Evolutionary conservation across 2,113 vertebrate genomes (phyloP).

Genomic region (Ammodytes marinus): DNA sequence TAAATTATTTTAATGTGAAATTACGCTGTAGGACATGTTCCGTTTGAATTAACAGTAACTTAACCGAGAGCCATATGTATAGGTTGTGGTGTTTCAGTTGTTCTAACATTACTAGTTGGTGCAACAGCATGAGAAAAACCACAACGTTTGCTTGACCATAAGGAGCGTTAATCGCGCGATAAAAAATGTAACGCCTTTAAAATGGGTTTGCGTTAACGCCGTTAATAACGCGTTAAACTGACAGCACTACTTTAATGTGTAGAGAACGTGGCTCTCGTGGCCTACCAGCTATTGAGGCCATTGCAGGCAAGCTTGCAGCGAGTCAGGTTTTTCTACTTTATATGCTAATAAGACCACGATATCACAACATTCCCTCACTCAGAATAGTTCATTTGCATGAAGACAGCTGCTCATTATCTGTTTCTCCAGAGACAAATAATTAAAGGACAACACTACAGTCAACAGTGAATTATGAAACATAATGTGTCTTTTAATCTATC

Average conservation of each 20-base stretch:
- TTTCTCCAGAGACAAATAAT: conserved; percentile 42
- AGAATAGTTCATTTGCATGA: conserved; percentile 46
- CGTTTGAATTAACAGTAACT: too few species aligned
- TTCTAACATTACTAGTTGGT: too few species aligned
- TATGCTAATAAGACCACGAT: conserved; percentile 43
- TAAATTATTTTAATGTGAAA: too few species aligned
- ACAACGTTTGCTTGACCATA: too few species aligned
- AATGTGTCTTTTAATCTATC: conserved; percentile 15
- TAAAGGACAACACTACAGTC: conserved; percentile 22
- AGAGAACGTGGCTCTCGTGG: neutral
- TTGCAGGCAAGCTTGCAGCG: neutral
- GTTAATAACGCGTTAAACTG: too few species aligned
- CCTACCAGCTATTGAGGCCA: neutral
- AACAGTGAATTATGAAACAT: conserved; percentile 17
- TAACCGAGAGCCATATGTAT: too few species aligned
- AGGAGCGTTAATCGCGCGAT: too few species aligned
- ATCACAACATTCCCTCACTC: conserved; percentile 47
- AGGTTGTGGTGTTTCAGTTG: too few species aligned
- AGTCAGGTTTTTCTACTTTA: conserved; percentile 15
- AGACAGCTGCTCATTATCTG: conserved; percentile 65
- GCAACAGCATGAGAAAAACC: too few species aligned
- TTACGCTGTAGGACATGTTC: too few species aligned
- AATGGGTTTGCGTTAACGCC: too few species aligned
- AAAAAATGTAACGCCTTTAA: too few species aligned
- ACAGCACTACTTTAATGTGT: neutral